These are phyloP conservation scores for Pangasius mekongensis DNA, from an alignment of 2,797 vertebrate species.

Conservation along the genomic window DNA sequence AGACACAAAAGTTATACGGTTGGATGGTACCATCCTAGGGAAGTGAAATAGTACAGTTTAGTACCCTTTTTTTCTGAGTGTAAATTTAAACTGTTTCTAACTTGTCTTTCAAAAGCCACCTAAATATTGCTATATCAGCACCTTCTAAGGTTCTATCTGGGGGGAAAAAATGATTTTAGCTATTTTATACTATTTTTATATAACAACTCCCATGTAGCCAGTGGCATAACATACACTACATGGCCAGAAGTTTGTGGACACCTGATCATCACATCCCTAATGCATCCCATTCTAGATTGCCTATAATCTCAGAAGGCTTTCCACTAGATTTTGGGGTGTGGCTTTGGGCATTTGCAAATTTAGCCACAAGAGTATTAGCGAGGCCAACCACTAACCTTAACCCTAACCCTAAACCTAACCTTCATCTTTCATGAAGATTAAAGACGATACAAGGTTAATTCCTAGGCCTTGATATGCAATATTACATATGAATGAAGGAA, in stretches of 20 bases:
- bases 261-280: background rate
- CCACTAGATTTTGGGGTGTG: background rate
- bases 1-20: background rate
- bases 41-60: background rate
- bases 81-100: background rate
- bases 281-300: background rate
- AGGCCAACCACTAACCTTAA: background rate
- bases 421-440: background rate
- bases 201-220: background rate
- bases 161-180: no score
- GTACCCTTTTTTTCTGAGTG: background rate
- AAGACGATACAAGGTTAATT: background rate
- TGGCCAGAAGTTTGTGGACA: background rate
- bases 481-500: background rate
- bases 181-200: background rate
- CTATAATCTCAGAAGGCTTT: background rate
- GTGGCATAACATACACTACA: background rate
- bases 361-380: background rate
- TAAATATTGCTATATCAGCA: background rate
- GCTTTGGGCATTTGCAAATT: background rate
- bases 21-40: background rate
- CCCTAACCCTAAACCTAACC: no score
- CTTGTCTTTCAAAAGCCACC: background rate
- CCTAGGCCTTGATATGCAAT: background rate
- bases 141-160: background rate